Evolutionary conservation across 2,113 vertebrate genomes (phyloP).

Genomic region (Menura novaehollandiae): DNA sequence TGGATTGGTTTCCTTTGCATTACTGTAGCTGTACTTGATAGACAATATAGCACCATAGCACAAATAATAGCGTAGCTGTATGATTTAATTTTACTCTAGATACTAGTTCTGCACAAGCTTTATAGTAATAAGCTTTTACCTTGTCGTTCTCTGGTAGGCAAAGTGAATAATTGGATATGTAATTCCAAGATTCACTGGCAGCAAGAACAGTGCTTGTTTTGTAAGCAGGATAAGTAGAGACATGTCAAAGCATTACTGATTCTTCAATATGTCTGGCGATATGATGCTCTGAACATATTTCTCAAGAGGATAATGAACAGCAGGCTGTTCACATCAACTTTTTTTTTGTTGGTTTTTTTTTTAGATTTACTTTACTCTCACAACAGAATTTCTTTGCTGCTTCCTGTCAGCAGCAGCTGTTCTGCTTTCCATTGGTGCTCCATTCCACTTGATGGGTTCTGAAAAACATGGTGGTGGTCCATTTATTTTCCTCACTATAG

Average conservation of each 20-base stretch:
- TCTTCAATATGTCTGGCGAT: not conserved
- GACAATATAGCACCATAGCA: not conserved
- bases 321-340: not conserved
- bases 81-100: not conserved
- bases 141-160: not conserved
- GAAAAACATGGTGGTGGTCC: not conserved
- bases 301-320: conserved; percentile 9
- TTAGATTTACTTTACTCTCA: not conserved
- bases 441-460: not conserved
- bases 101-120: not conserved
- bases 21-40: not conserved
- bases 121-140: not conserved
- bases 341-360: not conserved
- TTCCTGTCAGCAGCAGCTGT: not conserved
- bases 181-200: not conserved
- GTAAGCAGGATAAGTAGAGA: not conserved
- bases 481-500: not conserved
- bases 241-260: conserved; percentile 26
- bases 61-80: not conserved
- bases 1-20: not conserved
- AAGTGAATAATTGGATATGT: not conserved
- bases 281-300: not conserved
- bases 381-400: not conserved
- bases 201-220: not conserved
- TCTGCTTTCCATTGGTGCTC: not conserved